Percentiles rank a stretch among this genome's conserved stretches.
Conservation (phyloP, 2,797 vertebrate species). For the Macropus fuliginosus region DNA sequence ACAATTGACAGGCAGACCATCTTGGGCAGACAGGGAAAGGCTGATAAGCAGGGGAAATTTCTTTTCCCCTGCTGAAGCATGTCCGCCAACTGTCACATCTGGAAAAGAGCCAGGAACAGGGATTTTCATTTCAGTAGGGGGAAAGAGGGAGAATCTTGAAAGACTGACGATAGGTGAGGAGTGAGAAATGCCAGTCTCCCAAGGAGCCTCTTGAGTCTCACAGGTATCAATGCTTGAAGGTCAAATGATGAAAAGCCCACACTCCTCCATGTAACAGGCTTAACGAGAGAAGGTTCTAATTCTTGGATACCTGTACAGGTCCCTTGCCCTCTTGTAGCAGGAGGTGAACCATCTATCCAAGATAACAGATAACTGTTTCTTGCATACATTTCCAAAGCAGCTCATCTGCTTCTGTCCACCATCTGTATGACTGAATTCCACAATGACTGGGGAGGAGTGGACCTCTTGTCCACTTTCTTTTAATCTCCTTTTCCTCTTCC, state of each 20-base stretch:
- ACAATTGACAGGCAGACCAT: slow-evolving; percentile 76
- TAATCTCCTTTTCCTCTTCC: slow-evolving; percentile 28
- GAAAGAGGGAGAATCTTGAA: slow-evolving; percentile 38
- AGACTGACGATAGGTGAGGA: slow-evolving; percentile 54
- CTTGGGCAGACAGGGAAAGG: slow-evolving; percentile 71
- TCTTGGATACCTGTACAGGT: neutral
- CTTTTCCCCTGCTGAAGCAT: slow-evolving; percentile 79
- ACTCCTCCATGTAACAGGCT: neutral
- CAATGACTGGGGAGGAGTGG: slow-evolving; percentile 34
- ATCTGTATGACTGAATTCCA: slow-evolving; percentile 10
- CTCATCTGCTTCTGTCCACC: neutral
- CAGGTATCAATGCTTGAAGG: slow-evolving; percentile 28
- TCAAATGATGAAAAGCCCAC: slow-evolving; percentile 27
- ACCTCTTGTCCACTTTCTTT: neutral
- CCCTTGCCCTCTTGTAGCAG: neutral
- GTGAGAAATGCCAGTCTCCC: slow-evolving; percentile 21
- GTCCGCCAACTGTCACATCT: slow-evolving; percentile 80
- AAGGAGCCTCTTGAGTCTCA: slow-evolving; percentile 49
- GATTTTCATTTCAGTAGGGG: slow-evolving; percentile 67
- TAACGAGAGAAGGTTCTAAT: neutral
- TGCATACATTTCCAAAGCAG: slow-evolving; percentile 1
- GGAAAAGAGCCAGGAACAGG: slow-evolving; percentile 77
- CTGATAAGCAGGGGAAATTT: slow-evolving; percentile 77
- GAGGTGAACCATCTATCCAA: slow-evolving; percentile 4
- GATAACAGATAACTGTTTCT: neutral